Base-by-base conservation (phyloP, 23 tunicate genomes). In the Halocynthia aurantium region DNA sequence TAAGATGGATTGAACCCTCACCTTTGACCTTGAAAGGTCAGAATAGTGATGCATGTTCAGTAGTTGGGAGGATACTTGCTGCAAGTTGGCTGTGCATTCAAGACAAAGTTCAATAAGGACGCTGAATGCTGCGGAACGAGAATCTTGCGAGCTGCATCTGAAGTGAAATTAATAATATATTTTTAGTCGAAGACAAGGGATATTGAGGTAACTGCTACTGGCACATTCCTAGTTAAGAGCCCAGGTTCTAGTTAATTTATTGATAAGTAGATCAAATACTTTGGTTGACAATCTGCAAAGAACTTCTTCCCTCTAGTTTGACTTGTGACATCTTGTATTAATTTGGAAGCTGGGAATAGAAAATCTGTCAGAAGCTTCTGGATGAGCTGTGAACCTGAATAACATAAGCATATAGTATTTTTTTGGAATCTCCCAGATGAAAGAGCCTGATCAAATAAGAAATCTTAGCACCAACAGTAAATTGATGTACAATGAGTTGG, bases 41-140 rank as follows among this genome's bases (percentile, higher is more conserved):
- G 73, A 76, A 68, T 88, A 88, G 63, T 88, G 95, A 75, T 88
- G 95, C 88, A 88, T 83, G 13, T 84, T 78, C 7, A 88, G 80
- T 0, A 88, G 81, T 49, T 83, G 95, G 8, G 87, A 71, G 6
- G 88, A 56, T 6, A 88, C 81, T 22, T 71, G 84, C 22, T 68
- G 81, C 9, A 88, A 50, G 55, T 88, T 88, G 0, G 80, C 87
- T 6, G 84, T 83, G 63, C 88, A 83, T 40, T 88, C 82, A 19
- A 65, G 73, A 67, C 95, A 88, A 17, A 88, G 69, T 73, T 88
- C 95, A 18, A 83, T 69, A 65, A 88, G 76, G 8, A 88, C 81
- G 8, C 86, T 76, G 73, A 88, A 88, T 15, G 95, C 95, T 6
- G 95, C 95, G 52, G 70, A 19, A 22, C 88, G 71, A 6, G 95